A percentile compares a stretch with the other conserved stretches of the same genome.
phyloP scores from a whole-genome alignment of 92 coral and sea anemone species.

The Epizoanthus fatuus region DNA sequence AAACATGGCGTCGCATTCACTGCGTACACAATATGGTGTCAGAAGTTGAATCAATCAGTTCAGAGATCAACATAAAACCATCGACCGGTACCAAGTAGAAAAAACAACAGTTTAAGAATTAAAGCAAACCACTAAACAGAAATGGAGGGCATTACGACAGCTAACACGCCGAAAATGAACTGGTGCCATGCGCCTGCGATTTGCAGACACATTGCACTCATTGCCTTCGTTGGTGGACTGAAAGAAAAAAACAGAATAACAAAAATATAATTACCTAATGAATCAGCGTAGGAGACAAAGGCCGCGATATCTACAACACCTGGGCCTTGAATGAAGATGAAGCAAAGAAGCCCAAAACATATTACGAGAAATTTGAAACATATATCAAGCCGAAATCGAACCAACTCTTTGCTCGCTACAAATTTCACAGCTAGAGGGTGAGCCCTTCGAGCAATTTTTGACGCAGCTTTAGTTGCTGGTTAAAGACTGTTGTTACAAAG shows the following conservation, averaged over 20 bases:
- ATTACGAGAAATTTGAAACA: slow-evolving; percentile 21
- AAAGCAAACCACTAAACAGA: too few relatives aligned
- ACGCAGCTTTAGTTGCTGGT: slow-evolving; percentile 55
- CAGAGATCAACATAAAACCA: too few relatives aligned
- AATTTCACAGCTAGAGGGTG: slow-evolving; percentile 52
- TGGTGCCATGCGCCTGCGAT: too few relatives aligned
- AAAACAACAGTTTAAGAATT: too few relatives aligned
- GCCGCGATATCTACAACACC: slow-evolving; percentile 62
- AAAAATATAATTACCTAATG: slow-evolving; percentile 52
- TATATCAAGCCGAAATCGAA: slow-evolving; percentile 50
- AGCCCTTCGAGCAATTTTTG: slow-evolving; percentile 66
- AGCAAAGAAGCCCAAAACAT: slow-evolving; percentile 2
- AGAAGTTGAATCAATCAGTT: too few relatives aligned
- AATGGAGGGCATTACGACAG: too few relatives aligned
- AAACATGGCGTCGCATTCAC: too few relatives aligned
- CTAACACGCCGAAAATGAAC: too few relatives aligned
- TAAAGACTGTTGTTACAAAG: slow-evolving; percentile 67
- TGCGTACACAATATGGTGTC: too few relatives aligned
- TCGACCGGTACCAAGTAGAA: too few relatives aligned
- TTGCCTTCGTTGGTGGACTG: slow-evolving; percentile 8
- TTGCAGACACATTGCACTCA: too few relatives aligned
- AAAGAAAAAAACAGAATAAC: slow-evolving; percentile 13
- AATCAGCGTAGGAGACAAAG: slow-evolving; percentile 61
- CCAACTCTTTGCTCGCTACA: slow-evolving; percentile 60
- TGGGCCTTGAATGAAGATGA: slow-evolving; percentile 69